Base-by-base conservation (phyloP, 2,797 vertebrate species). In the Muscicapa comitata region DNA sequence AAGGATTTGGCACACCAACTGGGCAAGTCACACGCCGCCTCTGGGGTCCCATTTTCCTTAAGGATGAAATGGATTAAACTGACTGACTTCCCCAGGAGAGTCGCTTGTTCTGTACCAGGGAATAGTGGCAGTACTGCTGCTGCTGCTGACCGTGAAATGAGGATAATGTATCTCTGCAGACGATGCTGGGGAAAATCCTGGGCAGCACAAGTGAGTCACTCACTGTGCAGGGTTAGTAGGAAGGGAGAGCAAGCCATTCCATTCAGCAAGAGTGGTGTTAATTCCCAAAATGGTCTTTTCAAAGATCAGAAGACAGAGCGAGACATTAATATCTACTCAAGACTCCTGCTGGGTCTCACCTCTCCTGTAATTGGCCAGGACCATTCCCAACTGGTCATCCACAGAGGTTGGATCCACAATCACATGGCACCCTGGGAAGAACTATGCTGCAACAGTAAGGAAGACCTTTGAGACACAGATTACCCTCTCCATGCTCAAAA, bases 1-100 rank as follows among this genome's bases (percentile, higher is more conserved):
- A 11, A 0, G 1, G 31, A 76, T 66, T 71, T 8, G 1, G 38
- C 72, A 24, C 26, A 10, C 10, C 29, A 79, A 14, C 17, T 10
- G 19, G 43, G 37, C 11, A 38, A 73, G 25, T 31, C 48, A 37
- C 1, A 0, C 0, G 0, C 20, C 0, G 1, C 40, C 73, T 77
- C 72, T 83, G 54, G 47, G 26, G 62, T 77, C 38, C 31, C n/a
- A 1, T 81, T 63, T 81, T 87, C 88, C 86, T 59, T 23, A 81
- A 87, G 42, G 37, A 47, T 63, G 53, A 78, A 87, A 79, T 14
- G n/a, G n/a, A 37, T 92, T 78, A 43, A 63, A 74, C 21, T 35
- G 51, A 38, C 66, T 72, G 62, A 58, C 54, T 84, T 84, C 73
- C 66, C 55, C 59, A 2, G 10, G 40, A 38, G 25, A 82, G 21